A percentile compares a stretch with the other conserved stretches of the same genome.
Conservation (phyloP, 2,113 vertebrate species). For the Bubalus kerabau region DNA sequence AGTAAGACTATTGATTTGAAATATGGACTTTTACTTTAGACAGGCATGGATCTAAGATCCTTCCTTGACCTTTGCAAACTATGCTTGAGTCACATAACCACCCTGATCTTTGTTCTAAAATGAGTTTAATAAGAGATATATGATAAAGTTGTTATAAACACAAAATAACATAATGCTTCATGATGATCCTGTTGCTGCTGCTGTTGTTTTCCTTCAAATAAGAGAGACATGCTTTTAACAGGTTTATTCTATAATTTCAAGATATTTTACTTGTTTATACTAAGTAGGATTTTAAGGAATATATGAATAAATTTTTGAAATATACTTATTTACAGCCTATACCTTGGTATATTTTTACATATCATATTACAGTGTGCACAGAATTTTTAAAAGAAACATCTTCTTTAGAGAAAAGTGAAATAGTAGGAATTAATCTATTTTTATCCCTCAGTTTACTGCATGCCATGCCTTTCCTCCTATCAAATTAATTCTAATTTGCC, state of each 20-base stretch:
- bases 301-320: not conserved
- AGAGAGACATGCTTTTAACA: not conserved
- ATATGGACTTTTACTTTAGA: not conserved
- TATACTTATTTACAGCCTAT: not conserved
- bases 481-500: not conserved
- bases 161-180: not conserved
- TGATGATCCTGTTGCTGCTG: not conserved
- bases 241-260: not conserved
- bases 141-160: not conserved
- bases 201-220: not conserved
- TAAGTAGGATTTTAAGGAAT: not conserved
- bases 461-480: not conserved
- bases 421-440: not conserved
- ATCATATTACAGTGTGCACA: not conserved
- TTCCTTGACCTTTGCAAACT: not conserved
- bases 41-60: not conserved
- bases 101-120: not conserved
- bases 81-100: not conserved
- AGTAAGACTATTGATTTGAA: not conserved
- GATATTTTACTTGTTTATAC: not conserved
- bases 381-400: not conserved
- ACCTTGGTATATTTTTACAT: not conserved
- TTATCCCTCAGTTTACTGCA: not conserved
- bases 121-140: not conserved
- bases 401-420: not conserved